Conservation (phyloP, 2,797 vertebrate species). For the Lacerta viridis region DNA sequence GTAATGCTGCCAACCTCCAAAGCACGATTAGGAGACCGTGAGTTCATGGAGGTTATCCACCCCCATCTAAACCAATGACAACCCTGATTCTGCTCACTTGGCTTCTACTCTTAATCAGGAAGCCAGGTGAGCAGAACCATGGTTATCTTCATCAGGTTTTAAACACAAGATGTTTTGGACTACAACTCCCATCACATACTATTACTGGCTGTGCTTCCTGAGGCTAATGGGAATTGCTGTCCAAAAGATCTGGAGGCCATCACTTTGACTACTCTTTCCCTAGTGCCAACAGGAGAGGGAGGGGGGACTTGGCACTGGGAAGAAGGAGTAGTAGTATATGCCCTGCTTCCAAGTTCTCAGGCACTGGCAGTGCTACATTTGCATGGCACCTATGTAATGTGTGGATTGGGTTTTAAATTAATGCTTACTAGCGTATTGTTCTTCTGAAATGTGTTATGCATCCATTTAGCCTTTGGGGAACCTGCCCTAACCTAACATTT, state of each 20-base stretch:
- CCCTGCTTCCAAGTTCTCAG: neutral
- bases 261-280: neutral
- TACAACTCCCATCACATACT: too few relatives aligned
- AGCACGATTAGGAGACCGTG: neutral
- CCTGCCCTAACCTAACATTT: constrained; percentile 8
- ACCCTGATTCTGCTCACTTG: neutral
- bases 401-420: constrained; percentile 36
- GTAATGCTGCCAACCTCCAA: neutral
- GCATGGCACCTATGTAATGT: neutral
- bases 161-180: neutral
- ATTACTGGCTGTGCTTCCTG: too few relatives aligned
- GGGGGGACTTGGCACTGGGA: neutral
- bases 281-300: neutral
- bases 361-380: neutral
- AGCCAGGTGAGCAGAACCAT: too few relatives aligned
- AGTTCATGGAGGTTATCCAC: neutral
- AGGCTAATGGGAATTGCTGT: too few relatives aligned
- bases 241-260: neutral
- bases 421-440: neutral
- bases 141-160: neutral
- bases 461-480: constrained; percentile 22
- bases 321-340: neutral
- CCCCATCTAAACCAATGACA: neutral
- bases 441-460: constrained; percentile 52
- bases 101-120: neutral